Conservation (phyloP, 2,113 vertebrate genomes). For the Leptosomus discolor region DNA sequence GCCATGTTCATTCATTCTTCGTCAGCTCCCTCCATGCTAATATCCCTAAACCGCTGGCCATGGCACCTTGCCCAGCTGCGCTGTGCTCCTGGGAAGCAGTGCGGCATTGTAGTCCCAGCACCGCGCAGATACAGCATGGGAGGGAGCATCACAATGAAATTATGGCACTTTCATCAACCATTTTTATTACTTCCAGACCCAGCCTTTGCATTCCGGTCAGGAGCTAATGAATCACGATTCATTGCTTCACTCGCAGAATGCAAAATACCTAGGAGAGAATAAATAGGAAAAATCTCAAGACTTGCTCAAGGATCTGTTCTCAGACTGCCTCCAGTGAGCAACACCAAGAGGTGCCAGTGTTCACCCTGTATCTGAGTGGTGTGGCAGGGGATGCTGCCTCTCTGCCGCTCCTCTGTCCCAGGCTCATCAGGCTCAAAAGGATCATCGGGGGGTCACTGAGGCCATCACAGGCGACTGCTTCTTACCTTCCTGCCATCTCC, state of each 20-base stretch:
- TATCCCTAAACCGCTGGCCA: accelerated
- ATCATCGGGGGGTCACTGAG: accelerated
- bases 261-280: not conserved
- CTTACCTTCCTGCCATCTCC: not conserved
- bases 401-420: not conserved
- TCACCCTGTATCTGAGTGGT: accelerated
- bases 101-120: not conserved
- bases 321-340: not conserved
- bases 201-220: slow-evolving; percentile 4
- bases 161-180: accelerated
- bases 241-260: not conserved
- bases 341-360: not conserved
- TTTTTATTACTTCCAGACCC: not conserved
- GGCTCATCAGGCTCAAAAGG: not conserved
- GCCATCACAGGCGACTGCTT: not conserved
- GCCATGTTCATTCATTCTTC: not conserved
- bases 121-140: not conserved
- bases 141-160: accelerated
- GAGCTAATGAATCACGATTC: not conserved
- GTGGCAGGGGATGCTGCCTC: not conserved
- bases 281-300: not conserved
- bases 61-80: not conserved
- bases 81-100: not conserved
- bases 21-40: not conserved
- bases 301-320: no score